phyloP scores from a whole-genome alignment of 2,888 invertebrate species.

The Ormyrus pomaceus region DNA sequence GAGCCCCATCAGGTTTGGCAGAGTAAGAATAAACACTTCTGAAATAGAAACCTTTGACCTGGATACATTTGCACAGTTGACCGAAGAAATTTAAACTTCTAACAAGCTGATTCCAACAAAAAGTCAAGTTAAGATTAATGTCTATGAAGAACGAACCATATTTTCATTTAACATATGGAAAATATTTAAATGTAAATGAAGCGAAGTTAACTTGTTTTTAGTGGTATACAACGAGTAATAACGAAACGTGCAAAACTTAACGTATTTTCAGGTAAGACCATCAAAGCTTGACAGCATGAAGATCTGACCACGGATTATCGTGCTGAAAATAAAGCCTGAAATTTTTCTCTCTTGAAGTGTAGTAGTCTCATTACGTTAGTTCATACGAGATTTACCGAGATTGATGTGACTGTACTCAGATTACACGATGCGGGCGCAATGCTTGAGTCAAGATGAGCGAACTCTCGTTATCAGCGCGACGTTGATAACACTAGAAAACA shows the following conservation, averaged over 20 bases:
- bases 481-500: conserved; percentile 24
- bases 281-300: neutral
- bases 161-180: too few relatives aligned
- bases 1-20: conserved; percentile 62
- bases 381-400: conserved; percentile 24
- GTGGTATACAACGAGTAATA: too few relatives aligned
- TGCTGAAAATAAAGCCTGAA: neutral
- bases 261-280: too few relatives aligned
- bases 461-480: conserved; percentile 36
- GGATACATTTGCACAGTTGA: conserved; percentile 60
- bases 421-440: conserved; percentile 21
- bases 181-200: too few relatives aligned
- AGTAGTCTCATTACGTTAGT: conserved; percentile 3
- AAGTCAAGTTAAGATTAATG: neutral
- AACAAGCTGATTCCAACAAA: conserved; percentile 21
- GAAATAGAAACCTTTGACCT: conserved; percentile 66
- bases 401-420: conserved; percentile 24
- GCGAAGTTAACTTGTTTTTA: too few relatives aligned
- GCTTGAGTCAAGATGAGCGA: conserved; percentile 39
- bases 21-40: conserved; percentile 64
- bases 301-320: conserved; percentile 18
- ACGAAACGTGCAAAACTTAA: too few relatives aligned
- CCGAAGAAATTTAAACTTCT: conserved; percentile 43
- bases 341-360: conserved; percentile 12
- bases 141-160: too few relatives aligned